These are phyloP conservation scores for Pseudococcus viburni DNA, from an alignment of 2,888 invertebrate genomes.

Conservation along the genomic window DNA sequence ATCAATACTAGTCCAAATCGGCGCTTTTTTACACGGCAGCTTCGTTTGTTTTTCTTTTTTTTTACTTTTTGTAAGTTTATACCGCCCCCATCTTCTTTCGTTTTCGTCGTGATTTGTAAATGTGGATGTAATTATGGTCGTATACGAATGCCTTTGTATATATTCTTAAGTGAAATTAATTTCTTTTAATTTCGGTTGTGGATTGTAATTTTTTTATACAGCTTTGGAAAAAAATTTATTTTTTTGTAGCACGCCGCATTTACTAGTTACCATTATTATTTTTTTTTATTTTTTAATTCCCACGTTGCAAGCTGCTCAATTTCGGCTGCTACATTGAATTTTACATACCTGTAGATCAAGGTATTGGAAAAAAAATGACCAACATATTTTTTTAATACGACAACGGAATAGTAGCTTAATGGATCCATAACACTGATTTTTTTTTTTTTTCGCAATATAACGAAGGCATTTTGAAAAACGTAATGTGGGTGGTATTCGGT, in stretches of 20 bases:
- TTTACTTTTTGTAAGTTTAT: slow-evolving; percentile 52
- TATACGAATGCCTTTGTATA: slow-evolving; percentile 56
- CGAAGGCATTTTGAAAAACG: slow-evolving; percentile 16
- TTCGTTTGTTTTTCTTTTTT: slow-evolving; percentile 53
- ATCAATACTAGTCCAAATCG: slow-evolving; percentile 32
- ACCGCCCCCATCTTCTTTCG: slow-evolving; percentile 12
- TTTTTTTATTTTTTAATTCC: slow-evolving; percentile 59
- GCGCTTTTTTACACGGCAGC: slow-evolving; percentile 47
- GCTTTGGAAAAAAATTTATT: slow-evolving; percentile 17
- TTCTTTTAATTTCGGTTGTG: slow-evolving; percentile 61
- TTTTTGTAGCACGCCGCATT: slow-evolving; percentile 65
- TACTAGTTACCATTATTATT: slow-evolving; percentile 66
- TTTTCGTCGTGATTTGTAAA: slow-evolving; percentile 55
- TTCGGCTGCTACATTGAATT: slow-evolving; percentile 58
- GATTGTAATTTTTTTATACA: slow-evolving; percentile 56
- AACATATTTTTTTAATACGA: slow-evolving; percentile 29
- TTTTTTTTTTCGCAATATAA: background rate
- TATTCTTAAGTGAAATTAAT: slow-evolving; percentile 44
- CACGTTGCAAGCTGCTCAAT: slow-evolving; percentile 59
- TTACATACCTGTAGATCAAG: background rate
- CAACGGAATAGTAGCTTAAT: slow-evolving; percentile 40
- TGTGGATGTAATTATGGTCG: slow-evolving; percentile 48
- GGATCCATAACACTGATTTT: slow-evolving; percentile 8
- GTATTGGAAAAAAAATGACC: slow-evolving; percentile 12
- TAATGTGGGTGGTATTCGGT: background rate